Percentiles rank a stretch among this genome's conserved stretches.
Conservation (phyloP, 2,113 vertebrate genomes). For the Prionailurus viverrinus region DNA sequence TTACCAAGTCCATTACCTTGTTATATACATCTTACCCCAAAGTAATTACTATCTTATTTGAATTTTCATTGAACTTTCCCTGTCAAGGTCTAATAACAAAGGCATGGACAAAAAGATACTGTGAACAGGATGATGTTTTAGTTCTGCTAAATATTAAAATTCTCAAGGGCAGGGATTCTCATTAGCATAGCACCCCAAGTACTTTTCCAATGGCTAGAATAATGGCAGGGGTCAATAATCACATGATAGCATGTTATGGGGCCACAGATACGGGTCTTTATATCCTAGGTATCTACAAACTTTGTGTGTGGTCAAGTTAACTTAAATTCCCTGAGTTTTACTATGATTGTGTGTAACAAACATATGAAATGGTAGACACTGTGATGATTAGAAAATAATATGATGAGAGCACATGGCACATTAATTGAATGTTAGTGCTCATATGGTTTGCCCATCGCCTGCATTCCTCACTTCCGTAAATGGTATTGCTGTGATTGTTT, state of each 20-base stretch:
- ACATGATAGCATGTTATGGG: neutral
- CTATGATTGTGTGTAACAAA: neutral
- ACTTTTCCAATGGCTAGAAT: neutral
- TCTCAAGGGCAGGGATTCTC: neutral
- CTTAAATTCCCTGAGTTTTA: neutral
- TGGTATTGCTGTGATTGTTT: neutral
- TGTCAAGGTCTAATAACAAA: neutral
- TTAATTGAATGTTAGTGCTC: neutral
- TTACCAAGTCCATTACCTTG: neutral
- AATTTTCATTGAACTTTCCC: neutral
- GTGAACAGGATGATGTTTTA: neutral
- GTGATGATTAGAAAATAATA: neutral
- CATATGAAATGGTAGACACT: neutral
- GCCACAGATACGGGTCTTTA: neutral
- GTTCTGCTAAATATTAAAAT: neutral
- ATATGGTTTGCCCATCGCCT: neutral
- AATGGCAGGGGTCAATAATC: neutral
- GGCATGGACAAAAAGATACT: neutral
- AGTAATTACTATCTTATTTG: neutral
- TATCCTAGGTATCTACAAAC: neutral
- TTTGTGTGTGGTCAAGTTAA: neutral
- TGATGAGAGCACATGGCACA: neutral
- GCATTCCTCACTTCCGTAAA: neutral
- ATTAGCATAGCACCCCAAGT: neutral
- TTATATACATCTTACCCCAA: neutral